Percentiles rank a stretch among this genome's conserved stretches.
These are phyloP conservation scores for Subacronicta megacephala DNA, from an alignment of 2,888 invertebrate species.

Conservation along the genomic window DNA sequence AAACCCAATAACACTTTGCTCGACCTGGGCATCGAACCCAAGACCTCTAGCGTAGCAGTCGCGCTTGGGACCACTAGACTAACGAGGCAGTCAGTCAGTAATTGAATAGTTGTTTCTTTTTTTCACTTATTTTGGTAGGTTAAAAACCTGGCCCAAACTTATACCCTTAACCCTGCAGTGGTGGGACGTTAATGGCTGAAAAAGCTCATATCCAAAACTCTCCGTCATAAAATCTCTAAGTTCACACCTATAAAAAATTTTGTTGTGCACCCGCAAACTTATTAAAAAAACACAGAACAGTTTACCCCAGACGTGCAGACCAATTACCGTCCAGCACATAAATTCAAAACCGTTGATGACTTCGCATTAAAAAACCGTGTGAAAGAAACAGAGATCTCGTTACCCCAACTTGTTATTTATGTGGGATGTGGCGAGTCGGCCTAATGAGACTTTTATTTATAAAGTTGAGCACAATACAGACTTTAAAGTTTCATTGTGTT, in stretches of 20 bases:
- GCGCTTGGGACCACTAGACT: no score
- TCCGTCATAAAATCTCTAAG: background rate
- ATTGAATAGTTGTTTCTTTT: no score
- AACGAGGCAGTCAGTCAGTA: no score
- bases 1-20: no score
- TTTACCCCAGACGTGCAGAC: slow-evolving; percentile 35
- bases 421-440: slow-evolving; percentile 77
- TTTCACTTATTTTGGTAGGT: no score
- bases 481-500: slow-evolving; percentile 85
- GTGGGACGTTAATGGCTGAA: no score
- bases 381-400: slow-evolving; percentile 70
- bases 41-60: no score
- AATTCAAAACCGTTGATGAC: slow-evolving; percentile 59
- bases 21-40: no score
- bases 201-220: no score
- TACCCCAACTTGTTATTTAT: slow-evolving; percentile 76
- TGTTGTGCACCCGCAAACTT: slow-evolving; percentile 26
- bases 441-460: slow-evolving; percentile 88
- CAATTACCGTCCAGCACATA: slow-evolving; percentile 58
- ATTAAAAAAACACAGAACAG: slow-evolving; percentile 27
- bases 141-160: no score
- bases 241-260: slow-evolving; percentile 1
- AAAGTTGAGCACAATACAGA: slow-evolving; percentile 82
- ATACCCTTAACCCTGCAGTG: no score
- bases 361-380: slow-evolving; percentile 54